Percentiles rank a stretch among this genome's conserved stretches.
These are phyloP conservation scores for Trichogramma pretiosum DNA, from an alignment of 1,140 invertebrate species.

Conservation along the genomic window DNA sequence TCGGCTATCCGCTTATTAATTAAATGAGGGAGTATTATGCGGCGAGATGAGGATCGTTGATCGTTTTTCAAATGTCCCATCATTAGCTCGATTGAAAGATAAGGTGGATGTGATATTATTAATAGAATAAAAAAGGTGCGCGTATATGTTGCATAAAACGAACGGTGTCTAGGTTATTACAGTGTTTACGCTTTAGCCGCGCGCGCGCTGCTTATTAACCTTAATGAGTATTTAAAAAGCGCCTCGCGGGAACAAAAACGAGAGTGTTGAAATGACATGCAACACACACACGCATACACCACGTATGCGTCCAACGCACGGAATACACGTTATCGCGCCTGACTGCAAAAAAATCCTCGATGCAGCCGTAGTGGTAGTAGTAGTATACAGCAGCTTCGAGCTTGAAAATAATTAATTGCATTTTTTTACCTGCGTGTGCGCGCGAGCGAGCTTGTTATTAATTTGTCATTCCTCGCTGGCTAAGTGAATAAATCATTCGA, in stretches of 20 bases:
- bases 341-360: not conserved
- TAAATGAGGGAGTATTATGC: too few relatives aligned
- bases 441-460: too few relatives aligned
- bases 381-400: too few relatives aligned
- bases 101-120: too few relatives aligned
- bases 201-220: slow-evolving; percentile 9
- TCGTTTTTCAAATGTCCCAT: too few relatives aligned
- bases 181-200: slow-evolving; percentile 4
- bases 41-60: too few relatives aligned
- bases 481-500: not conserved
- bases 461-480: not conserved
- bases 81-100: too few relatives aligned
- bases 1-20: too few relatives aligned
- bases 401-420: too few relatives aligned
- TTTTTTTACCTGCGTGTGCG: too few relatives aligned
- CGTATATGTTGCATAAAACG: slow-evolving; percentile 2
- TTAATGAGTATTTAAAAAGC: slow-evolving; percentile 16
- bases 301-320: not conserved
- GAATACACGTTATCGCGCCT: not conserved
- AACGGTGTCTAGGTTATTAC: slow-evolving; percentile 17
- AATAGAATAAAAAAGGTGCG: too few relatives aligned
- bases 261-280: not conserved
- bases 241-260: slow-evolving; percentile 3
- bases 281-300: not conserved
- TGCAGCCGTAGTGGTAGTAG: too few relatives aligned